Percentiles rank a stretch among this genome's conserved stretches.
Evolutionary conservation across 2,888 invertebrate species (phyloP).

Genomic region (Phengaris alcon): DNA sequence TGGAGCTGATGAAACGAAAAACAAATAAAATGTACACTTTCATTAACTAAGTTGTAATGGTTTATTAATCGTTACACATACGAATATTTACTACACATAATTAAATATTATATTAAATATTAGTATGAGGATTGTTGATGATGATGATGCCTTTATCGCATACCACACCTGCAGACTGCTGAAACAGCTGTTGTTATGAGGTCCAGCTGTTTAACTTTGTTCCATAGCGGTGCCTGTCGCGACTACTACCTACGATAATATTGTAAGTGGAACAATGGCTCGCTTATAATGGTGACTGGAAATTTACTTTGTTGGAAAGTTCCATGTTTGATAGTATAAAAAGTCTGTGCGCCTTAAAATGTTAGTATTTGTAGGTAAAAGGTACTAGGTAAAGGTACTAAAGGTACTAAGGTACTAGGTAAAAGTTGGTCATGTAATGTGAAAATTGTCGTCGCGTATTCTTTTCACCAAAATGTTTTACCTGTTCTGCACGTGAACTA

Average conservation of each 20-base stretch:
- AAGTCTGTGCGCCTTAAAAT: no score
- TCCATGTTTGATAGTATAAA: no score
- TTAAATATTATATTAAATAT: no score
- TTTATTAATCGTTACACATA: no score
- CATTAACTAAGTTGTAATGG: no score
- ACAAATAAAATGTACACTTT: no score
- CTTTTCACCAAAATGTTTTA: background rate
- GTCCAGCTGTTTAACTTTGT: conserved; percentile 7
- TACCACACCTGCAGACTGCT: background rate
- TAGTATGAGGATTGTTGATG: background rate
- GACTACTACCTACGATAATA: conserved; percentile 9
- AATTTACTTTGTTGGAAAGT: background rate
- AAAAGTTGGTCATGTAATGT: background rate
- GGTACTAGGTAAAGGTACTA: no score
- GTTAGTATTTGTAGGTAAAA: no score
- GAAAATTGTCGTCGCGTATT: background rate
- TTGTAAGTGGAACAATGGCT: background rate
- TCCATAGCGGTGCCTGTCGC: background rate
- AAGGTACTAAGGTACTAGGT: no score
- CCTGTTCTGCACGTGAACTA: background rate
- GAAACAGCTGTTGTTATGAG: background rate
- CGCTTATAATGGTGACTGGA: background rate
- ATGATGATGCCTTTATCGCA: background rate
- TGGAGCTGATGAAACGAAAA: background rate
- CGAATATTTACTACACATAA: no score